Percentiles rank a stretch among this genome's conserved stretches.
phyloP scores from a whole-genome alignment of 2,797 vertebrate genomes.

The Anas bahamensis region DNA sequence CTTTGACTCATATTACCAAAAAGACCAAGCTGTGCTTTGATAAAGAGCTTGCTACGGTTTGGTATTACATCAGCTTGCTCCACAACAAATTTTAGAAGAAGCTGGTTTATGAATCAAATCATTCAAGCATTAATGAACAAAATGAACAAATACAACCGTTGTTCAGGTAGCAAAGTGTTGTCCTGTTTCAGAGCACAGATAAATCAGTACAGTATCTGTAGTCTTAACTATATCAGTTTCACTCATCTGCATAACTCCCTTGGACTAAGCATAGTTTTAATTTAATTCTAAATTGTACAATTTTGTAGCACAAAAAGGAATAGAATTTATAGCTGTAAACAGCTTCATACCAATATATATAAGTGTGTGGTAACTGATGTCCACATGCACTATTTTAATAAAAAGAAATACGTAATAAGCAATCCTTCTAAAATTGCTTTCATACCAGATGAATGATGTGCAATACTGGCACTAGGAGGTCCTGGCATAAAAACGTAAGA shows the following conservation, averaged over 20 bases:
- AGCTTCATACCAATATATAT: neutral
- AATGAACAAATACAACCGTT: neutral
- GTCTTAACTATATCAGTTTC: neutral
- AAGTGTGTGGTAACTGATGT: neutral
- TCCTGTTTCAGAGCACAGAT: neutral
- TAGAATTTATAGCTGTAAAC: neutral
- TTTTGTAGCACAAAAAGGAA: neutral
- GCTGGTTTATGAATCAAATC: neutral
- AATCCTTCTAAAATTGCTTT: neutral
- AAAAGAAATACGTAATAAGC: neutral
- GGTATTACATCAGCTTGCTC: neutral
- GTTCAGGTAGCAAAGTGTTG: neutral
- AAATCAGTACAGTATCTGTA: neutral
- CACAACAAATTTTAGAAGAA: neutral
- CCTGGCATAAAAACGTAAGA: neutral
- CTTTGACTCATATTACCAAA: neutral
- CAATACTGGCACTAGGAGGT: neutral
- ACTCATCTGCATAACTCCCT: neutral
- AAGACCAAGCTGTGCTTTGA: neutral
- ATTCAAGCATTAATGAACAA: neutral
- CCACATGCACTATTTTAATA: neutral
- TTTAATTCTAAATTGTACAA: neutral
- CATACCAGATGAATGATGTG: neutral
- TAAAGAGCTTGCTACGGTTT: neutral
- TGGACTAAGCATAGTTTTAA: neutral